Conservation (phyloP, 2,888 invertebrate genomes). For the Conomelus anceps region DNA sequence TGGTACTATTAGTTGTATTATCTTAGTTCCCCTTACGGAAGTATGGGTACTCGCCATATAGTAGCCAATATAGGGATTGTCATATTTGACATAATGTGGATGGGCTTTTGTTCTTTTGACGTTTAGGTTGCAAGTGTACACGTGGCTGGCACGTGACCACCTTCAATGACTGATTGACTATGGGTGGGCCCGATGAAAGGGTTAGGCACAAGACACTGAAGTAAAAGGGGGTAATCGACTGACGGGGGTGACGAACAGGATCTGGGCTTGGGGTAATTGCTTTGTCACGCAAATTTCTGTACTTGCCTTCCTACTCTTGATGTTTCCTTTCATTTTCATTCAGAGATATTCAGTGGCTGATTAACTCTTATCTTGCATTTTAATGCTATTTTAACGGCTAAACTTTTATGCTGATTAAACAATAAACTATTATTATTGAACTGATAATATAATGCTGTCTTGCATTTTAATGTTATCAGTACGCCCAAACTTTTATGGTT, state of each 20-base stretch:
- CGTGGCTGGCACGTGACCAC: not conserved
- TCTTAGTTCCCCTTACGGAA: not conserved
- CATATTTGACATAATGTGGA: not conserved
- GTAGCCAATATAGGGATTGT: not conserved
- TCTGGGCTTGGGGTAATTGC: not conserved
- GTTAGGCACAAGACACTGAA: too few species aligned
- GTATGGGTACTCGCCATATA: not conserved
- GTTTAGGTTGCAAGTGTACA: not conserved
- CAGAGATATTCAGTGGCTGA: not conserved
- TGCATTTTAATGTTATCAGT: too few species aligned
- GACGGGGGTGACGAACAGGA: not conserved
- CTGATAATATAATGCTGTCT: too few species aligned
- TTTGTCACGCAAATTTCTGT: not conserved
- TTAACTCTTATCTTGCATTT: not conserved
- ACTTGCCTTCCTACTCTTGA: not conserved
- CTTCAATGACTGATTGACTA: not conserved
- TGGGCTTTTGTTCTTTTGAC: not conserved
- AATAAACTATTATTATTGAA: too few species aligned
- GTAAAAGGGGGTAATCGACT: not conserved
- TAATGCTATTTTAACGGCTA: not conserved
- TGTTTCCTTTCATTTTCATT: not conserved
- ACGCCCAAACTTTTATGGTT: too few species aligned
- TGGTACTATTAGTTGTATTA: too few species aligned
- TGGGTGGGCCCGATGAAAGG: not conserved
- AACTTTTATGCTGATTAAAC: too few species aligned